These are phyloP conservation scores for Mythimna lalbum DNA, from an alignment of 2,888 invertebrate species.

Conservation along the genomic window DNA sequence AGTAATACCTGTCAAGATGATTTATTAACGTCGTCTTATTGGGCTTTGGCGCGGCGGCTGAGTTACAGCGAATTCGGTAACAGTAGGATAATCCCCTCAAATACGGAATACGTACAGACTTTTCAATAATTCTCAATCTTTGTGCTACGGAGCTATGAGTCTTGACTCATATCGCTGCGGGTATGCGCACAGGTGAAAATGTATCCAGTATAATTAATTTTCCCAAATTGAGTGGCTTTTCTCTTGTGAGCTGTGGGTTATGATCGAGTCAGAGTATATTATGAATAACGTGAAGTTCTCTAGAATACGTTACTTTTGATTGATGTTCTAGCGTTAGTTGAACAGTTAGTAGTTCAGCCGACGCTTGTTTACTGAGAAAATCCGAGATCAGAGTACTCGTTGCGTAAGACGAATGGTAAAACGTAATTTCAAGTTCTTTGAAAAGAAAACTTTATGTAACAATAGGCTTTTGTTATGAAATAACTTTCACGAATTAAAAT, in stretches of 20 bases:
- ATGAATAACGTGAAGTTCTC: conserved; percentile 21
- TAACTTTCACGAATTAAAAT: conserved; percentile 49
- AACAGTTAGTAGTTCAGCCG: no score
- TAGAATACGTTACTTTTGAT: conserved; percentile 62
- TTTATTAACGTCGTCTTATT: conserved; percentile 84
- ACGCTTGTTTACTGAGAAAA: conserved; percentile 16
- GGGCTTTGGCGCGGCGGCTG: conserved; percentile 65
- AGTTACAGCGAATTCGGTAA: conserved; percentile 56
- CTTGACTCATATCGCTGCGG: not conserved
- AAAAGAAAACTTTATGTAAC: conserved; percentile 14
- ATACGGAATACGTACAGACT: conserved; percentile 24
- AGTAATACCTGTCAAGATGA: conserved; percentile 89
- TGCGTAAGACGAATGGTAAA: conserved; percentile 8
- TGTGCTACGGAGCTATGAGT: not conserved
- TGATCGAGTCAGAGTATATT: conserved; percentile 38
- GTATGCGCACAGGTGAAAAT: not conserved
- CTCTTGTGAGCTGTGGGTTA: conserved; percentile 7
- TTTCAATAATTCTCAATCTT: conserved; percentile 47
- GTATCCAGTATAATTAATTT: conserved; percentile 1
- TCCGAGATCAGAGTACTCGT: conserved; percentile 9
- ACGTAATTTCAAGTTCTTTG: conserved; percentile 10
- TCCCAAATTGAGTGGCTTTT: conserved; percentile 14
- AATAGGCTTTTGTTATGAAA: conserved; percentile 29
- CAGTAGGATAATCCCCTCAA: conserved; percentile 48
- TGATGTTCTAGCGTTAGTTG: conserved; percentile 58